Evolutionary conservation across 2,113 vertebrate genomes (phyloP), one percentile per base, ranked within the genome.

Genomic region (Mus pahari): DNA sequence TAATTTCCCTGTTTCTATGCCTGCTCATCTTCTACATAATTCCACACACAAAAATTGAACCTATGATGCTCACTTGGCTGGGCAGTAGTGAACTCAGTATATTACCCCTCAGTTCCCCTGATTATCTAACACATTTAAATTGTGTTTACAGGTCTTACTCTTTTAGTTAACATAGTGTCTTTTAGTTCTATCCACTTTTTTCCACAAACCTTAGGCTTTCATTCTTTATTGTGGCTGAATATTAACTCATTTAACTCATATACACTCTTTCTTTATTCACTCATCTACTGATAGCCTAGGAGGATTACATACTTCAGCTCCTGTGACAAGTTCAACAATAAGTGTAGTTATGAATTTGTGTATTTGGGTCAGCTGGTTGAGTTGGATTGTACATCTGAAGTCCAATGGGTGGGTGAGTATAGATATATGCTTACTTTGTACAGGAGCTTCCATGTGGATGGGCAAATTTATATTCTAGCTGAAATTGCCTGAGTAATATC

Each of bases 41-140:
- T 12, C 10, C 6, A 36, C 7, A n/a, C 10, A 55, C 36, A 39
- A 58, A 24, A 3, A 28, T 12, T 60, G 19, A 82, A 82, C 13
- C 26, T 14, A 16, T 26, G n/a, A 39, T 82, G 22, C 7, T 60
- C 55, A 39, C 58, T 12, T 55, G n/a, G 13, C 10, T 58, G 20
- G 55, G 5, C 20, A 11, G 13, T 58, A 12, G 33, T 58, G 36
- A 55, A 58, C 4, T 39, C 33, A 26, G 22, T 60, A 58, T 82
- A 82, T 1, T 16, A 26, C 39, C 58, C 12, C 36, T 20, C n/a
- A 39, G 12, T 28, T 28, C 13, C 2, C 14, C n/a, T 5, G 0
- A 60, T 26, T 60, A 42, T 28, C 55, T 39, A 39, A 11, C 12
- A 60, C 17, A 83, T 28, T 17, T 60, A 83, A 60, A 7, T 60